A percentile compares a stretch with the other conserved stretches of the same genome.
Conservation (phyloP, 2,113 vertebrate genomes). For the Vanacampus margaritifer region DNA sequence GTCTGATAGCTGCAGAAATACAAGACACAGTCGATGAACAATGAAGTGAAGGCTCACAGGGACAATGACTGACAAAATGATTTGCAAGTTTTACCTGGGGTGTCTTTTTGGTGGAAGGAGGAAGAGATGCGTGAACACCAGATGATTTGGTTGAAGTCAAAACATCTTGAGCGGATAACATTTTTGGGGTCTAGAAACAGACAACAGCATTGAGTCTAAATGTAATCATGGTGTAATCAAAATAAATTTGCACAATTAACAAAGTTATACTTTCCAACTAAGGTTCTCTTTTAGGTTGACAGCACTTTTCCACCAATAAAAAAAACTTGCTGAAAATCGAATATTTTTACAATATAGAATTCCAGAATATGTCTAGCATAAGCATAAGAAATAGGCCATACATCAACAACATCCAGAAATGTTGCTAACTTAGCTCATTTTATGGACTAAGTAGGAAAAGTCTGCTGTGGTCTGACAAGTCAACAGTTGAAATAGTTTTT, state of each 20-base stretch:
- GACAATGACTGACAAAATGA: constrained; percentile 20
- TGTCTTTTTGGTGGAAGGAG: constrained; percentile 13
- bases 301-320: neutral
- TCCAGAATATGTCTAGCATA: no score
- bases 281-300: neutral
- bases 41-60: constrained; percentile 27
- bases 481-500: neutral
- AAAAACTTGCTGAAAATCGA: no score
- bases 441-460: no score
- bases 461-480: no score
- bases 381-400: no score
- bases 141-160: constrained; percentile 31
- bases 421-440: no score
- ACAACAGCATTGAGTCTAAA: neutral
- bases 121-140: constrained; percentile 27
- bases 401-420: no score
- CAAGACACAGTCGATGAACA: neutral
- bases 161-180: constrained; percentile 37
- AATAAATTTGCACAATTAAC: neutral
- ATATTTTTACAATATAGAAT: no score
- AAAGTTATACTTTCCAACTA: neutral
- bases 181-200: constrained; percentile 30
- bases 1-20: constrained; percentile 15
- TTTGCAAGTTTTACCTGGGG: constrained; percentile 33
- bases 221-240: neutral